Conservation (phyloP, 2,888 invertebrate species). For the Tenodera sinensis region DNA sequence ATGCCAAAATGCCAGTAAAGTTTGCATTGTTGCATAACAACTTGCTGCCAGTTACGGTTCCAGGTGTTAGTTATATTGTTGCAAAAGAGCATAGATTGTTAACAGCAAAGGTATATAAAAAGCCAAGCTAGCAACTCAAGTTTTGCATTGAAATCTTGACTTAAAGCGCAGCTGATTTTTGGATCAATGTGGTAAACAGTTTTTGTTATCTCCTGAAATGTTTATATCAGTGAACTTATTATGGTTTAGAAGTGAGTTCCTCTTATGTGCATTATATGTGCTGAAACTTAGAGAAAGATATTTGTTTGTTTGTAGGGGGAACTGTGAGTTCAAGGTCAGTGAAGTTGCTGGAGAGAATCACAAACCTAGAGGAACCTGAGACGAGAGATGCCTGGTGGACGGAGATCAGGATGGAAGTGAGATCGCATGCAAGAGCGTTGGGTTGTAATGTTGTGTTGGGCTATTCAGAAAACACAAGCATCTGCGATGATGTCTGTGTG, state of each 20-base stretch:
- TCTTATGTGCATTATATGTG: neutral
- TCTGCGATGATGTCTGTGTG: constrained; percentile 93
- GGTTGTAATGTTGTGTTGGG: constrained; percentile 93
- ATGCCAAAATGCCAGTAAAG: too few relatives aligned
- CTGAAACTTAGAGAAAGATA: neutral
- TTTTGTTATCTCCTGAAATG: neutral
- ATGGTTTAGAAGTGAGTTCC: neutral
- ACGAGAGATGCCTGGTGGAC: constrained; percentile 96
- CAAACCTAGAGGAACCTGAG: constrained; percentile 85
- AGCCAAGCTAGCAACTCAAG: too few relatives aligned
- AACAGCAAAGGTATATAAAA: too few relatives aligned
- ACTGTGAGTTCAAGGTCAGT: constrained; percentile 80
- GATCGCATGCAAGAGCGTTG: constrained; percentile 87
- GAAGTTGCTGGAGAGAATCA: constrained; percentile 75
- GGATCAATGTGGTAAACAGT: constrained; percentile 38
- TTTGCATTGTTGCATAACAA: too few relatives aligned
- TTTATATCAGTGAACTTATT: neutral
- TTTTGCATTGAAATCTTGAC: too few relatives aligned
- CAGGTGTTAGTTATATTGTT: too few relatives aligned
- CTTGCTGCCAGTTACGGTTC: too few relatives aligned
- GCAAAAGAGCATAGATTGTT: too few relatives aligned
- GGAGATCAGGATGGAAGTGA: constrained; percentile 89
- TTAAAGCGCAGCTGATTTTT: too few relatives aligned
- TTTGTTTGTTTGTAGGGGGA: constrained; percentile 54
- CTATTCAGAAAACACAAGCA: constrained; percentile 87